Conservation (phyloP, 2,888 invertebrate species). For the Campopleginae sp. region DNA sequence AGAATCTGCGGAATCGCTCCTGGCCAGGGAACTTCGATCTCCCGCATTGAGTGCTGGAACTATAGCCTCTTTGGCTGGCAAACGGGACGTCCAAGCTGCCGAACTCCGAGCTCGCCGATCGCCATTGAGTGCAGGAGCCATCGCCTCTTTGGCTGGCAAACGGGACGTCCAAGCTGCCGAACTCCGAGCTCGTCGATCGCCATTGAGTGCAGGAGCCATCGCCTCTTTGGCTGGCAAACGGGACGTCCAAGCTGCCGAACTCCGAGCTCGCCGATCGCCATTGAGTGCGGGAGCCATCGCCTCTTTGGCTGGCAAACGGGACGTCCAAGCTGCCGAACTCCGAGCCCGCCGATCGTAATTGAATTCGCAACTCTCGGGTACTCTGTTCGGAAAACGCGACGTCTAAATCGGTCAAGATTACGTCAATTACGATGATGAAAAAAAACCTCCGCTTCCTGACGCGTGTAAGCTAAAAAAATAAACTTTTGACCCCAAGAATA, state of each 20-base stretch:
- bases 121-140: neutral
- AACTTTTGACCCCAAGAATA: no score
- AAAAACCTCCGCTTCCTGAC: neutral
- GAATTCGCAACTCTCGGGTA: neutral
- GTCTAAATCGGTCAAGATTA: neutral
- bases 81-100: constrained; percentile 15
- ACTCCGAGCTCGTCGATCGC: neutral
- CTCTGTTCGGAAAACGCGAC: constrained; percentile 21
- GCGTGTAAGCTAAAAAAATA: no score
- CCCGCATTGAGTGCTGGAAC: neutral
- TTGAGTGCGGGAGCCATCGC: neutral
- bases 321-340: neutral
- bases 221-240: constrained; percentile 21
- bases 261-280: constrained; percentile 2
- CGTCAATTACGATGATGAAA: neutral
- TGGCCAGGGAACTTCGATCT: neutral
- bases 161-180: constrained; percentile 8
- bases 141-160: constrained; percentile 7
- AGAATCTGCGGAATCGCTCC: neutral
- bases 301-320: neutral
- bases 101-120: neutral
- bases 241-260: neutral
- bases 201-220: neutral
- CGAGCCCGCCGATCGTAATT: neutral
- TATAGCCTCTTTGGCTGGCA: constrained; percentile 17